Conservation (phyloP, 92 coral and sea anemone genomes). For the Muricea muricata region DNA sequence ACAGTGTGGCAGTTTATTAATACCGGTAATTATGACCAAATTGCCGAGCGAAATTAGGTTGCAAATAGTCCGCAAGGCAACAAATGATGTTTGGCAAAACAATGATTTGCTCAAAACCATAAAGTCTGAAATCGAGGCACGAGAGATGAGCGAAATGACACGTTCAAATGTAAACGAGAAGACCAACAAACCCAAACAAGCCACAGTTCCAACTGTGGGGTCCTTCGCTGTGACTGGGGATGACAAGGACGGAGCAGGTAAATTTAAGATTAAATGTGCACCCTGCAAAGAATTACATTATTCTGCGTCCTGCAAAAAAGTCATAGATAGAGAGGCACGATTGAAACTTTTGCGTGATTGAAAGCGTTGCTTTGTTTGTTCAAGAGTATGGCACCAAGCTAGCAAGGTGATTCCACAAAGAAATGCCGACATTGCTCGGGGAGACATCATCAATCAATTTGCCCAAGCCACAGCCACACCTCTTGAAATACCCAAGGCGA, state of each 20-base stretch:
- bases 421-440: slow-evolving; percentile 26
- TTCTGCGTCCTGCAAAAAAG: slow-evolving; percentile 21
- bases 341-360: slow-evolving; percentile 14
- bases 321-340: slow-evolving; percentile 4
- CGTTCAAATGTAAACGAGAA: too few species aligned
- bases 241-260: slow-evolving; percentile 9
- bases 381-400: slow-evolving; percentile 1
- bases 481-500: too few species aligned
- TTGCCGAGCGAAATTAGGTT: too few species aligned
- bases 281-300: slow-evolving; percentile 21
- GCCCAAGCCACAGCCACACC: background rate
- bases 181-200: too few species aligned
- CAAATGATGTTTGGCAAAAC: too few species aligned
- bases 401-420: slow-evolving; percentile 11
- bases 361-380: slow-evolving; percentile 29
- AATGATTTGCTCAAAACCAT: too few species aligned
- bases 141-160: slow-evolving; percentile 13
- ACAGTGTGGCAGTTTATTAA: slow-evolving; percentile 27
- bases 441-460: slow-evolving; percentile 33
- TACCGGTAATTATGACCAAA: too few species aligned
- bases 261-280: slow-evolving; percentile 16
- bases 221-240: background rate
- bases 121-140: too few species aligned
- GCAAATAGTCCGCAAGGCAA: too few species aligned
- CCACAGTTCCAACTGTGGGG: too few species aligned